Evolutionary conservation across 2,888 invertebrate genomes (phyloP).

Genomic region (Drosophila antonietae): DNA sequence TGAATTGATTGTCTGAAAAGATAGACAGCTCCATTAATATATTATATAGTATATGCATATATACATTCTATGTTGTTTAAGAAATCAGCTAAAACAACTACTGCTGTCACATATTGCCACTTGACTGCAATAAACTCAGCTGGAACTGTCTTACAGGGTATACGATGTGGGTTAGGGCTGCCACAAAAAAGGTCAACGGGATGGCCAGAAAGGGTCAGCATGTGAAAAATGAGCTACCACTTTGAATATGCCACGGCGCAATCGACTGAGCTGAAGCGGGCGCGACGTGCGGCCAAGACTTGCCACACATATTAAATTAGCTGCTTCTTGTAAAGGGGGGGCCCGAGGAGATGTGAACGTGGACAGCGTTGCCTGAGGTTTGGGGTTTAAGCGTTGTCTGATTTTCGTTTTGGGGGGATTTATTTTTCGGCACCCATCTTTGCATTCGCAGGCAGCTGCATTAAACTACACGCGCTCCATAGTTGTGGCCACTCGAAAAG

Average conservation of each 20-base stretch:
- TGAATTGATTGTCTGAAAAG: background rate
- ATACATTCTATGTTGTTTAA: background rate
- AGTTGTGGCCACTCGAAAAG: slow-evolving; percentile 37
- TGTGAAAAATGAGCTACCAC: slow-evolving; percentile 69
- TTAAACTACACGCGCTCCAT: slow-evolving; percentile 33
- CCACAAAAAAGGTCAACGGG: slow-evolving; percentile 65
- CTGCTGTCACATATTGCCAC: background rate
- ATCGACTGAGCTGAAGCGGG: slow-evolving; percentile 14
- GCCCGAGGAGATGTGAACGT: too few species aligned
- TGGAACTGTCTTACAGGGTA: background rate
- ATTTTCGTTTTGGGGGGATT: slow-evolving; percentile 35
- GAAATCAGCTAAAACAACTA: background rate
- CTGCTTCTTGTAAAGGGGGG: slow-evolving; percentile 17
- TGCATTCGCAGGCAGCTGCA: slow-evolving; percentile 32
- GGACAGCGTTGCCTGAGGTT: background rate
- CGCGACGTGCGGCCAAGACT: background rate
- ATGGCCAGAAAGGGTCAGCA: slow-evolving; percentile 57
- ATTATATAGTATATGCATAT: background rate
- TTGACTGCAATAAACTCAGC: background rate
- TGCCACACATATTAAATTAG: slow-evolving; percentile 66
- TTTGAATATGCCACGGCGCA: slow-evolving; percentile 52
- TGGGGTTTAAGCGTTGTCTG: slow-evolving; percentile 43
- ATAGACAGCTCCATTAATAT: too few species aligned
- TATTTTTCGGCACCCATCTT: slow-evolving; percentile 37
- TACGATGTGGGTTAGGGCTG: background rate